A percentile compares a stretch with the other conserved stretches of the same genome.
phyloP scores from a whole-genome alignment of 2,888 invertebrate genomes.

The Pollenia labialis region DNA sequence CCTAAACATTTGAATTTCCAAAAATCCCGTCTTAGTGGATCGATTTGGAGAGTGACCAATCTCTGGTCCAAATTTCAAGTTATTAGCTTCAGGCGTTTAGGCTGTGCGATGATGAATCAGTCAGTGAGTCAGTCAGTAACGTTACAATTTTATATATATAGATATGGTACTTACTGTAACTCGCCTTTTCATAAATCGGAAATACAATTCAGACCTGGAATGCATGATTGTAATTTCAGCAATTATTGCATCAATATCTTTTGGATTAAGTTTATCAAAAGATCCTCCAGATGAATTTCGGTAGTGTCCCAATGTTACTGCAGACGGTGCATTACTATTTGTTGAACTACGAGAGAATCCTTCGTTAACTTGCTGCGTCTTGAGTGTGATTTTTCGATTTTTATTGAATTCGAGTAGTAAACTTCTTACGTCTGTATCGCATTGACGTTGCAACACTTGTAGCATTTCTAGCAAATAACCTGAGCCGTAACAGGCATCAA shows the following conservation, averaged over 20 bases:
- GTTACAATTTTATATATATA: no score
- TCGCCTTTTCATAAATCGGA: constrained; percentile 92
- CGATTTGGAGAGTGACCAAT: no score
- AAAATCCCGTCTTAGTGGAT: no score
- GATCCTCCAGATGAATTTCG: constrained; percentile 82
- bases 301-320: constrained; percentile 79
- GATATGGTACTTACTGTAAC: constrained; percentile 87
- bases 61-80: no score
- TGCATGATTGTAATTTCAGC: constrained; percentile 96
- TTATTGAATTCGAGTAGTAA: constrained; percentile 90
- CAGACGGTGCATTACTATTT: constrained; percentile 73
- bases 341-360: constrained; percentile 84
- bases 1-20: no score
- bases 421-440: constrained; percentile 87
- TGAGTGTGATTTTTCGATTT: constrained; percentile 87
- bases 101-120: no score
- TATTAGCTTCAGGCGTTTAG: no score
- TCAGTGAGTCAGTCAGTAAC: no score
- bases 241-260: constrained; percentile 93
- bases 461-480: constrained; percentile 90
- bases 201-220: constrained; percentile 94
- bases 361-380: constrained; percentile 87
- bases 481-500: constrained; percentile 94
- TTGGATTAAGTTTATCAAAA: constrained; percentile 89
- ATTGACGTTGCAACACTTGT: constrained; percentile 90